Evolutionary conservation across 2,888 invertebrate species (phyloP).

Genomic region (Alcis repandata): DNA sequence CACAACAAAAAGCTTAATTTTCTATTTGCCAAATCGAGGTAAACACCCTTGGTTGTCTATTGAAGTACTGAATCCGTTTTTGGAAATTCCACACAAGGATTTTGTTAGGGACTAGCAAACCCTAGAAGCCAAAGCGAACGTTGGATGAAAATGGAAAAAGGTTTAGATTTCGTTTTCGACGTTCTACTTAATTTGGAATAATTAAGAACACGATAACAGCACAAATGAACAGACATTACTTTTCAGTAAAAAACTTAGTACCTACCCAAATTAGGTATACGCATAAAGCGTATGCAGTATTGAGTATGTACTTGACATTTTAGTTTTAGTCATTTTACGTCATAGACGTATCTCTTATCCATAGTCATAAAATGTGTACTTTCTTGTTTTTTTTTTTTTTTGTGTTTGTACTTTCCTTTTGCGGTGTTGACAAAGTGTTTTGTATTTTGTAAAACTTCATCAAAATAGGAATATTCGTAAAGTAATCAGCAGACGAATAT

Average conservation of each 20-base stretch:
- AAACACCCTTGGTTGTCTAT: slow-evolving; percentile 25
- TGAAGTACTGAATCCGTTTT: slow-evolving; percentile 26
- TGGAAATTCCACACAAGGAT: slow-evolving; percentile 33
- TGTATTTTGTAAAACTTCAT: no score
- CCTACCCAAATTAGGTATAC: neutral
- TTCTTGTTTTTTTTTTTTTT: no score
- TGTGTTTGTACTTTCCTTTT: no score
- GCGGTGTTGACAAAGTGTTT: no score
- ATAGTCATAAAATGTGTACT: no score
- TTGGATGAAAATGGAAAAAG: slow-evolving; percentile 18
- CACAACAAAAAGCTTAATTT: slow-evolving; percentile 32
- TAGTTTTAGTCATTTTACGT: no score
- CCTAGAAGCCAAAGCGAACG: slow-evolving; percentile 37
- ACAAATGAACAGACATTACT: slow-evolving; percentile 43
- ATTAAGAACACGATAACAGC: slow-evolving; percentile 47
- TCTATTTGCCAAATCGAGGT: slow-evolving; percentile 14
- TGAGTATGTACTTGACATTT: neutral
- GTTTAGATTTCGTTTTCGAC: neutral
- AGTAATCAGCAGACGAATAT: no score
- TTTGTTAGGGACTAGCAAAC: slow-evolving; percentile 40
- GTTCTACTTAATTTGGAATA: slow-evolving; percentile 33
- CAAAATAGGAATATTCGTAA: no score
- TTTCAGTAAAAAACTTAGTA: slow-evolving; percentile 33
- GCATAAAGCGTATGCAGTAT: neutral
- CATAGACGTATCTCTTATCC: no score